Evolutionary conservation across 2,797 vertebrate species (phyloP).

Genomic region (Coranthus polyacanthus): DNA sequence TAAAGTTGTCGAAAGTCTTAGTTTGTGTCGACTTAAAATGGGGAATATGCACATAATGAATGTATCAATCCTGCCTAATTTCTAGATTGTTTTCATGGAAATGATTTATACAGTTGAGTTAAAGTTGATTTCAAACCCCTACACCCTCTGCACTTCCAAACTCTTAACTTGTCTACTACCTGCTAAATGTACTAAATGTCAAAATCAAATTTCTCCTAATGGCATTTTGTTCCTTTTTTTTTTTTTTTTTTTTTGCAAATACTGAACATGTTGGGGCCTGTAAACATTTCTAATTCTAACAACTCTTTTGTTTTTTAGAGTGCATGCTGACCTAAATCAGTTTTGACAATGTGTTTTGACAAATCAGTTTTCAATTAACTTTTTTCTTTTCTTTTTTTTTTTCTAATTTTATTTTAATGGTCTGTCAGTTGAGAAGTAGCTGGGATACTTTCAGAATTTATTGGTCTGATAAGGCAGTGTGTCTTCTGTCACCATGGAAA

Average conservation of each 20-base stretch:
- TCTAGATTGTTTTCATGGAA: conserved; percentile 60
- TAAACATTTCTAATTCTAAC: conserved; percentile 80
- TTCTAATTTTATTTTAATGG: conserved; percentile 3
- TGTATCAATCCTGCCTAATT: conserved; percentile 84
- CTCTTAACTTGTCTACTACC: conserved; percentile 30
- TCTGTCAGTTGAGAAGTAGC: conserved; percentile 53
- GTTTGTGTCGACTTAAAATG: conserved; percentile 59
- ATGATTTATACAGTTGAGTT: conserved; percentile 62
- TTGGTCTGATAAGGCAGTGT: conserved; percentile 49
- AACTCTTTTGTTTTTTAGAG: conserved; percentile 54
- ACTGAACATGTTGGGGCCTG: conserved; percentile 68
- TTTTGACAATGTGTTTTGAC: conserved; percentile 68
- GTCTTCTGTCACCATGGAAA: conserved; percentile 74
- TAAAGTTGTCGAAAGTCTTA: conserved; percentile 69
- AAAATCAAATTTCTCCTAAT: conserved; percentile 66
- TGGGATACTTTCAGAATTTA: conserved; percentile 69
- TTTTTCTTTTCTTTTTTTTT: conserved; percentile 27
- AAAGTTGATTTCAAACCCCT: background rate
- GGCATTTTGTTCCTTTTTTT: conserved; percentile 41
- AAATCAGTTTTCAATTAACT: conserved; percentile 68
- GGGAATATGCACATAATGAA: conserved; percentile 83
- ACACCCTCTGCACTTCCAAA: conserved; percentile 24
- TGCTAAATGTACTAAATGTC: conserved; percentile 48
- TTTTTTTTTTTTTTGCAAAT: conserved; percentile 72
- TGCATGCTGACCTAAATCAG: conserved; percentile 49